Evolutionary conservation across 2,888 invertebrate species (phyloP).

Genomic region (Heliconius charithonia): DNA sequence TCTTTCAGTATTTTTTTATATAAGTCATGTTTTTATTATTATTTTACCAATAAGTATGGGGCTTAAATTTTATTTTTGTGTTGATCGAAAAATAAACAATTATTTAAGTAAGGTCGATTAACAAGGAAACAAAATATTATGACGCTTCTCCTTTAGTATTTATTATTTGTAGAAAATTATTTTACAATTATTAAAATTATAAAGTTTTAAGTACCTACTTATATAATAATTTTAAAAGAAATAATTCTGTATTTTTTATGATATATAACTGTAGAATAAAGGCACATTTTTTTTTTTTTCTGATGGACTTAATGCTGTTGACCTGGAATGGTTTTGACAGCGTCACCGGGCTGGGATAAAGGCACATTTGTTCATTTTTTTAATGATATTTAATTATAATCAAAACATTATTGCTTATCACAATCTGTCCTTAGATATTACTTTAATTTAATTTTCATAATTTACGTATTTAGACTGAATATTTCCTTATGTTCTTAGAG

Average conservation of each 20-base stretch:
- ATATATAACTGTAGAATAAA: not conserved
- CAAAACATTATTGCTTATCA: not conserved
- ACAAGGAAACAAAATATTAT: not conserved
- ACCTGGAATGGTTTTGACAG: too few species aligned
- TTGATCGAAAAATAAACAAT: not conserved
- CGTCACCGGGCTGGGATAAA: too few species aligned
- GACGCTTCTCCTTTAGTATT: not conserved
- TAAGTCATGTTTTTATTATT: not conserved
- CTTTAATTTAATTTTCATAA: not conserved
- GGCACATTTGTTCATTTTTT: not conserved
- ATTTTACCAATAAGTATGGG: not conserved
- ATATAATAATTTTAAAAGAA: not conserved
- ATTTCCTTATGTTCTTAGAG: too few species aligned
- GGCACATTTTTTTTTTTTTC: too few species aligned
- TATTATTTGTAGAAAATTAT: not conserved
- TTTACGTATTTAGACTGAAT: not conserved
- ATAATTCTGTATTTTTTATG: not conserved
- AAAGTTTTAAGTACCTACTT: not conserved
- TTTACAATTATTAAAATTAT: not conserved
- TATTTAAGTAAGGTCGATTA: not conserved
- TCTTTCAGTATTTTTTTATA: not conserved
- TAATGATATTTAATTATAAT: not conserved
- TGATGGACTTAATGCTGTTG: too few species aligned
- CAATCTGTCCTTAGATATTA: not conserved
- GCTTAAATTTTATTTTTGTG: not conserved